Base-by-base conservation (phyloP, 2,797 vertebrate species). In the Pelobates cultripes region DNA sequence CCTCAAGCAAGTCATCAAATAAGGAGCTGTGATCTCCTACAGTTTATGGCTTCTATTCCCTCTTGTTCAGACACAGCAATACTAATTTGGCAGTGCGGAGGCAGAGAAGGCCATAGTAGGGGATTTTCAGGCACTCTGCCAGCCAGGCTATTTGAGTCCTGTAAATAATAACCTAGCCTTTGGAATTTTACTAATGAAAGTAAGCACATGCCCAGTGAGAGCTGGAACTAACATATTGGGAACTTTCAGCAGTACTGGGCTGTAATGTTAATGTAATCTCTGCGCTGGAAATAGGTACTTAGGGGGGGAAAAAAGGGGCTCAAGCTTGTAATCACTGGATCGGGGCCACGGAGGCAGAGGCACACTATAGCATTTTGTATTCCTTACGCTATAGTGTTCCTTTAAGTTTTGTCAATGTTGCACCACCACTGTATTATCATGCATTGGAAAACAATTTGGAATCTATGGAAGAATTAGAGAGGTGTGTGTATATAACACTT, bases 31-130 rank as follows among this genome's bases (percentile, higher is more conserved):
- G 44, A 40, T 53, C 68, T 43, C 64, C 14, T 77, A 43, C 40
- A 57, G 15, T 57, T 44, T 73, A 40, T 77, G 42, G n/a, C 15
- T 57, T 82, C 42, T 70, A 55, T 55, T 53, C 61, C 74, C 61
- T 43, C 45, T 41, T 68, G 45, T 61, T 42, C 43, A 60, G n/a
- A 51, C 45, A n/a, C 47, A 0, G 45, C 40, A 71, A 9, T 64
- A 72, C 28, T 66, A 53, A 76, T 76, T 82, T 71, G 60, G 44
- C 45, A 17, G 61, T 77, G 80, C 17, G 12, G 42, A 76, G 53
- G n/a, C 68, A 67, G 80, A 82, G 76, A 72, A 72, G 80, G 51
- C 75, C 69, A 77, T 77, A 66, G 60, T 67, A 57, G 80, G 74
- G 55, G 66, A 68, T 57, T 40, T 71, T 57, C 75, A 73, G 75